These are phyloP conservation scores for Stomatorhinus walkeri DNA, from an alignment of 2,797 vertebrate genomes.

Conservation along the genomic window DNA sequence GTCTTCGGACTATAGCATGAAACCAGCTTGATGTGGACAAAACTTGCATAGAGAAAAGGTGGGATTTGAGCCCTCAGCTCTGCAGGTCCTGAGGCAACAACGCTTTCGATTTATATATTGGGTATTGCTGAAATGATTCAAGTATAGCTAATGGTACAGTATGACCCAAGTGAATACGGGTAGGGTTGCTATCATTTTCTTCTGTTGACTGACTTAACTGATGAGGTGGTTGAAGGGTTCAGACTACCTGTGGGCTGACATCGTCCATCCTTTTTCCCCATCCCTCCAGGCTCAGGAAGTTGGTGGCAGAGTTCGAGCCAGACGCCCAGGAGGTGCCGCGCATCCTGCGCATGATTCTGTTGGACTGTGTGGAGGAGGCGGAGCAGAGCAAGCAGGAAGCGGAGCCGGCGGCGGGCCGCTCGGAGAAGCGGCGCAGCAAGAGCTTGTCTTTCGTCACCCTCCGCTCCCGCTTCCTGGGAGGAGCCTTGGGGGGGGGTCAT, in stretches of 20 bases:
- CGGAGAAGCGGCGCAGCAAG: constrained; percentile 29
- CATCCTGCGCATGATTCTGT: constrained; percentile 39
- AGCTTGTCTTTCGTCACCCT: constrained; percentile 39
- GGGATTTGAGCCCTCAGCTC: neutral
- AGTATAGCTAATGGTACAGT: neutral
- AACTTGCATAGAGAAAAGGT: neutral
- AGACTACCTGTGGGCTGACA: neutral
- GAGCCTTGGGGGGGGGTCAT: constrained; percentile 20
- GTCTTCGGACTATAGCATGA: neutral
- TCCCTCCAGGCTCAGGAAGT: constrained; percentile 37
- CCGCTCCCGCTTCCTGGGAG: constrained; percentile 26
- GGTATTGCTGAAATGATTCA: neutral
- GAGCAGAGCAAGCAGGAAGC: neutral
- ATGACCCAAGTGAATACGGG: neutral
- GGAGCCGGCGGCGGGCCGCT: constrained; percentile 9
- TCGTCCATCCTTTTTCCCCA: neutral
- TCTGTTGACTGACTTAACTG: neutral
- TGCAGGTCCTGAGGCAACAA: neutral
- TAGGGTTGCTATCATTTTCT: neutral
- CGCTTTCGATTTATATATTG: neutral
- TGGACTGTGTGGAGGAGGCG: constrained; percentile 36
- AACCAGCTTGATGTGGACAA: neutral
- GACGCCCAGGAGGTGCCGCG: constrained; percentile 39
- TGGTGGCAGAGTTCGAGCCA: constrained; percentile 42
- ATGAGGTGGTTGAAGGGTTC: neutral